A percentile compares a stretch with the other conserved stretches of the same genome.
Evolutionary conservation across 1,140 invertebrate species (phyloP).

Genomic region (Conus ventricosus): DNA sequence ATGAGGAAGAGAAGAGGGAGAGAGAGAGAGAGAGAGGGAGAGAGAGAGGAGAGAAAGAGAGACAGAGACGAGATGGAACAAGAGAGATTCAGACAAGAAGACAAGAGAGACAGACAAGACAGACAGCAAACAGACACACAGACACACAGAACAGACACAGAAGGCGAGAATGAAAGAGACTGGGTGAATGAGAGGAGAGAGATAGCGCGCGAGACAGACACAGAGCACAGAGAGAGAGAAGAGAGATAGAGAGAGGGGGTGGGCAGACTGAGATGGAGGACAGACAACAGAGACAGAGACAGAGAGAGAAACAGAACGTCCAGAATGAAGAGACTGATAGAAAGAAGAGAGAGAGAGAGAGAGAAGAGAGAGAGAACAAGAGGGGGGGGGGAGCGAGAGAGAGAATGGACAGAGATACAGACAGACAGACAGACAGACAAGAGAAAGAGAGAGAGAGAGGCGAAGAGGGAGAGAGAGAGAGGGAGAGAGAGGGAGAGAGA

Average conservation of each 20-base stretch:
- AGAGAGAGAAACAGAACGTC: conserved; percentile 74
- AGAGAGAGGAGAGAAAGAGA: too few species aligned
- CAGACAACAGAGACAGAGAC: conserved; percentile 75
- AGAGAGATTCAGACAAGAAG: too few species aligned
- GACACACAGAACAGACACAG: too few species aligned
- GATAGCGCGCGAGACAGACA: not conserved
- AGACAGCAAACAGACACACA: too few species aligned
- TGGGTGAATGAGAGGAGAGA: not conserved
- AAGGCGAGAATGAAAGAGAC: not conserved
- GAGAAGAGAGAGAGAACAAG: not conserved
- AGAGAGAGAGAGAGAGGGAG: too few species aligned
- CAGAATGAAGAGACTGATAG: not conserved
- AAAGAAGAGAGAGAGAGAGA: not conserved
- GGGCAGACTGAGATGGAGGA: conserved; percentile 4
- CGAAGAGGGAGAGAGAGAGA: conserved; percentile 14
- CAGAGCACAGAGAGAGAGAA: not conserved
- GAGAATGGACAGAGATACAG: not conserved
- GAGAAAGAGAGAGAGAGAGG: conserved; percentile 18
- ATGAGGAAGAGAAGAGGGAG: too few species aligned
- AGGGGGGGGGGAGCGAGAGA: not conserved
- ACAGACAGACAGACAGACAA: not conserved
- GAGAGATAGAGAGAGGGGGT: conserved; percentile 3
- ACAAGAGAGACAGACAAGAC: too few species aligned
- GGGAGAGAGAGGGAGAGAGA: conserved; percentile 15
- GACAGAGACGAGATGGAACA: too few species aligned